Evolutionary conservation across 2,888 invertebrate genomes (phyloP).

Genomic region (Pocota personata): DNA sequence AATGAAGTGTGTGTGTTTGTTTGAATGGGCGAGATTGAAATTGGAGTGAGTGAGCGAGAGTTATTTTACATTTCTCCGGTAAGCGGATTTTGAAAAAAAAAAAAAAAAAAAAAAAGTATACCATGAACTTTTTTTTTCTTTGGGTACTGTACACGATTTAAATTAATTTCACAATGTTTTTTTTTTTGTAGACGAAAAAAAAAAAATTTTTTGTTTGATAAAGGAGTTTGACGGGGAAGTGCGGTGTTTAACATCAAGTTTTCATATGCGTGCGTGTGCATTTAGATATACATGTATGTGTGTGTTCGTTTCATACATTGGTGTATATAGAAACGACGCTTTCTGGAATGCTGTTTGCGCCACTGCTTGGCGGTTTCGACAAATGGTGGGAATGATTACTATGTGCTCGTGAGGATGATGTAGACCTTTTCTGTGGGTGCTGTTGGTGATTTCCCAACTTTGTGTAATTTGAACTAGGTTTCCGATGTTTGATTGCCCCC

Average conservation of each 20-base stretch:
- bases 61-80: conserved; percentile 2
- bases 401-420: conserved; percentile 8
- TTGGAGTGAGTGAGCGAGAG: conserved; percentile 50
- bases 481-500: background rate
- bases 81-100: conserved; percentile 36
- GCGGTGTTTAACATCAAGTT: background rate
- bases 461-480: background rate
- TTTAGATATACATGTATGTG: background rate
- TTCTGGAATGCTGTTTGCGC: conserved; percentile 66
- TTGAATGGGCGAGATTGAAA: conserved; percentile 19
- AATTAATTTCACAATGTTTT: conserved; percentile 3
- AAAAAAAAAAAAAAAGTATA: background rate
- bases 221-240: background rate
- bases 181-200: background rate
- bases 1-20: conserved; percentile 42
- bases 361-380: conserved; percentile 31
- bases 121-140: background rate
- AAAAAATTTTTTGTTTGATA: background rate
- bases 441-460: conserved; percentile 14
- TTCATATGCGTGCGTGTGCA: conserved; percentile 1
- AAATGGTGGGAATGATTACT: conserved; percentile 31
- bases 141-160: conserved; percentile 23
- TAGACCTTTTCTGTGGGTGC: conserved; percentile 16
- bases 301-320: background rate
- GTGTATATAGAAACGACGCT: conserved; percentile 61